Conservation (phyloP, 1,140 invertebrate species). For the Leucophenga varia region DNA sequence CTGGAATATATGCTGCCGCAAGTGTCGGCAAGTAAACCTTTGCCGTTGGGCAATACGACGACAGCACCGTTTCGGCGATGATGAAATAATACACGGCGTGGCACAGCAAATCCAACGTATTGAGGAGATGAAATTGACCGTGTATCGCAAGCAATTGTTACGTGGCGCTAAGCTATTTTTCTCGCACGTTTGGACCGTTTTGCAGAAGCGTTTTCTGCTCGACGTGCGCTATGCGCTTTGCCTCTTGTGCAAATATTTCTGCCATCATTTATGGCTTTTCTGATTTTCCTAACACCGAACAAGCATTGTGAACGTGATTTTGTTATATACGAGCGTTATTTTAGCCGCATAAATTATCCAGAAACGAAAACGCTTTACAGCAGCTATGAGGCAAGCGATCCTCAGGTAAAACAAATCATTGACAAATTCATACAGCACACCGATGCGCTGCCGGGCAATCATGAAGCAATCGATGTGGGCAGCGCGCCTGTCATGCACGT, state of each 20-base stretch:
- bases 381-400: constrained; percentile 11
- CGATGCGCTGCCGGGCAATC: too few relatives aligned
- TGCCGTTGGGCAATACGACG: too few relatives aligned
- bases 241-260: constrained; percentile 11
- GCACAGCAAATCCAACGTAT: not conserved
- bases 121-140: constrained; percentile 3
- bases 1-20: constrained; percentile 16
- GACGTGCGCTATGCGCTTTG: constrained; percentile 7
- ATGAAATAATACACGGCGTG: constrained; percentile 1
- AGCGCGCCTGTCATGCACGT: not conserved
- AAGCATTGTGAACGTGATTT: not conserved
- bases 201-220: constrained; percentile 9
- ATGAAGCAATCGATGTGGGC: constrained; percentile 1
- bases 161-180: not conserved
- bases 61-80: not conserved
- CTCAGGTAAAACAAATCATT: not conserved
- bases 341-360: not conserved
- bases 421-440: too few relatives aligned
- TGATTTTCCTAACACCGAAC: constrained; percentile 3
- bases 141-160: not conserved
- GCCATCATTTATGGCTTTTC: constrained; percentile 5
- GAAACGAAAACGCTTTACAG: not conserved
- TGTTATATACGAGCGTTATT: too few relatives aligned
- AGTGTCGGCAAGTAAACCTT: too few relatives aligned
- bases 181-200: constrained; percentile 3